phyloP scores from a whole-genome alignment of 2,113 vertebrate species.

The Ifrita kowaldi region DNA sequence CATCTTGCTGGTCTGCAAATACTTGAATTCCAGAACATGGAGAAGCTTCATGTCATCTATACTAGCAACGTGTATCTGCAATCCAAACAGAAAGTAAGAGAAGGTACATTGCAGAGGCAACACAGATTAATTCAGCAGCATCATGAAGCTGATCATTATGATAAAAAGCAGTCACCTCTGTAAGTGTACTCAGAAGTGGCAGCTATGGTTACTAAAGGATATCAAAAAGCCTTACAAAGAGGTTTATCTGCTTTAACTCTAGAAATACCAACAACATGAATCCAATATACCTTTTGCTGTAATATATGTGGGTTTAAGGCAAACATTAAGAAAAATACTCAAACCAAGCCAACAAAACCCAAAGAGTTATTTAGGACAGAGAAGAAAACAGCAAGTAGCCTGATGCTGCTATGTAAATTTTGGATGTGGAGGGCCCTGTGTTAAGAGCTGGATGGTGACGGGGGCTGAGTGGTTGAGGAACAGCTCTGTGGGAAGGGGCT shows the following conservation, averaged over 20 bases:
- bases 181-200: not conserved
- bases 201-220: not conserved
- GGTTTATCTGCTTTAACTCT: not conserved
- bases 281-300: not conserved
- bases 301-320: not conserved
- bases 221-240: not conserved
- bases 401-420: not conserved
- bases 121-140: not conserved
- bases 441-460: not conserved
- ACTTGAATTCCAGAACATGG: not conserved
- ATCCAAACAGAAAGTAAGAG: not conserved
- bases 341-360: not conserved
- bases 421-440: not conserved
- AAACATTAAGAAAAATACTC: not conserved
- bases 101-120: not conserved
- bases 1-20: not conserved
- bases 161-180: not conserved
- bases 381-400: not conserved
- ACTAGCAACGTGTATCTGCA: not conserved
- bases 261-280: not conserved
- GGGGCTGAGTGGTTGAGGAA: rapidly evolving
- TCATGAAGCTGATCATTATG: not conserved
- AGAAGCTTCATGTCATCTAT: not conserved
- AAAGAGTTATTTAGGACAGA: not conserved
- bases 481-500: not conserved